Evolutionary conservation across 2,113 vertebrate genomes (phyloP).

Genomic region (Craseonycteris thonglongyai): DNA sequence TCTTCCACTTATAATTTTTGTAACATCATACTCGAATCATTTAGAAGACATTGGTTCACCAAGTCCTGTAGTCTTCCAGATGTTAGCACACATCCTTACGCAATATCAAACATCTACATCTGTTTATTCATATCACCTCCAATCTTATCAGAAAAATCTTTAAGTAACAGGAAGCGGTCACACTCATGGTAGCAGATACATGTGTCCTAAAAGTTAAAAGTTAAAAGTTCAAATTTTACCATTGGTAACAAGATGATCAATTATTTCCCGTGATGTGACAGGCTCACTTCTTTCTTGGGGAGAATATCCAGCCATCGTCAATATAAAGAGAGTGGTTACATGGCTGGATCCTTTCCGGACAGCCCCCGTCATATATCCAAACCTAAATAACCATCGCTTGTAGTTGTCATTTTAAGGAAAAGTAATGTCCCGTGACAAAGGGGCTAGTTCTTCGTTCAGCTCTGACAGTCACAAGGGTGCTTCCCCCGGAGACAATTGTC

Average conservation of each 20-base stretch:
- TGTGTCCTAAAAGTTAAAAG: not conserved
- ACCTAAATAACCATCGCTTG: not conserved
- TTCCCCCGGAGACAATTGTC: not conserved
- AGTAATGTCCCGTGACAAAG: not conserved
- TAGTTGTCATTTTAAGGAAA: not conserved
- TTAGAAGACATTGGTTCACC: not conserved
- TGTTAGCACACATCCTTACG: not conserved
- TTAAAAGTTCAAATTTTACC: not conserved
- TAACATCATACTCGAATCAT: not conserved
- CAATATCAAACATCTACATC: not conserved
- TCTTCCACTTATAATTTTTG: not conserved
- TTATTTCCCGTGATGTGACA: not conserved
- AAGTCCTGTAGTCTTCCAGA: not conserved
- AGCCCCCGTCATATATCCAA: not conserved
- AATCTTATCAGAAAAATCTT: not conserved
- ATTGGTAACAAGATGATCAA: not conserved
- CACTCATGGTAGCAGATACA: not conserved
- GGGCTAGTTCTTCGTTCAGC: not conserved
- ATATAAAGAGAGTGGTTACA: too few species aligned
- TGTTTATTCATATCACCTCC: not conserved
- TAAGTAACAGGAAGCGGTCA: not conserved
- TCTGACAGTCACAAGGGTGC: not conserved
- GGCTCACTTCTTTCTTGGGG: not conserved
- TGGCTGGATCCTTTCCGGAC: too few species aligned
- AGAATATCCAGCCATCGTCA: too few species aligned